A percentile compares a stretch with the other conserved stretches of the same genome.
These are phyloP conservation scores for Dolichotis patagonum DNA, from an alignment of 2,113 vertebrate species.

Conservation along the genomic window DNA sequence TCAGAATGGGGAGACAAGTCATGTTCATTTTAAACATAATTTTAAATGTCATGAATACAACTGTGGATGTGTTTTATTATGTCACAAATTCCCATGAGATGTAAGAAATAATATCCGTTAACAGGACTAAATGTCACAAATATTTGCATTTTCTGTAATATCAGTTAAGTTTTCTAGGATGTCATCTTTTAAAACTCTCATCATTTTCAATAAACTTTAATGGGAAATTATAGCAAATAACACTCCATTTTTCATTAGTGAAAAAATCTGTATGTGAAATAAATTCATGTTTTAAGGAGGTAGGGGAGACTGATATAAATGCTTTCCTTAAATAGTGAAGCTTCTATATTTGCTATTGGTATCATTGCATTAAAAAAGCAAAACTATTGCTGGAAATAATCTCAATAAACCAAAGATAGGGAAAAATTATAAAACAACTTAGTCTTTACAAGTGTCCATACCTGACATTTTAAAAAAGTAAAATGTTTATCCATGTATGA, in stretches of 20 bases:
- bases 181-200: slow-evolving; percentile 12
- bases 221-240: background rate
- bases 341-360: background rate
- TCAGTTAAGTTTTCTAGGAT: slow-evolving; percentile 30
- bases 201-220: slow-evolving; percentile 32
- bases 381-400: background rate
- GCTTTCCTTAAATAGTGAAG: background rate
- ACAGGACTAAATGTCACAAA: slow-evolving; percentile 53
- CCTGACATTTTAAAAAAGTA: background rate
- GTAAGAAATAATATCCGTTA: slow-evolving; percentile 52
- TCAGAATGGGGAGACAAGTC: background rate
- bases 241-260: slow-evolving; percentile 36
- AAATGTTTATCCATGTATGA: slow-evolving; percentile 18
- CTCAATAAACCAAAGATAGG: background rate
- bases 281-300: background rate
- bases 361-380: background rate
- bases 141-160: background rate
- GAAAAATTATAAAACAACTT: background rate
- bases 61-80: slow-evolving; percentile 57
- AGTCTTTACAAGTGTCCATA: slow-evolving; percentile 41
- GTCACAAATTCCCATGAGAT: slow-evolving; percentile 33
- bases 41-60: slow-evolving; percentile 54
- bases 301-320: background rate
- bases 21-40: background rate
- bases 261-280: slow-evolving; percentile 1